Percentiles rank a stretch among this genome's conserved stretches.
Conservation (phyloP, 1,140 invertebrate genomes). For the Armadillidium nasatum region DNA sequence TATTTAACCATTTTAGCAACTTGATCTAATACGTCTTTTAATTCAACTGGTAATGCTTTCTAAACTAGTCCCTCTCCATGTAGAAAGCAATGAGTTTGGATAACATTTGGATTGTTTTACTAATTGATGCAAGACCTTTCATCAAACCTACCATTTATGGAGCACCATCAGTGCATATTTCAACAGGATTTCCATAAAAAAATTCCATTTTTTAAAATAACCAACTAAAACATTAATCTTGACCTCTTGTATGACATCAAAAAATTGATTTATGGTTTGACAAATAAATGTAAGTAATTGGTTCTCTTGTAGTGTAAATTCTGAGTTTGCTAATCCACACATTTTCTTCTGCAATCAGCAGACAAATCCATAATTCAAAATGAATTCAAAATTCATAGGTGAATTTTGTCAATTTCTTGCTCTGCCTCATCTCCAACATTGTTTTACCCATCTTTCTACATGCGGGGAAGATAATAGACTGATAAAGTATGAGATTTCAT, state of each 20-base stretch:
- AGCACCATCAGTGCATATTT: too few relatives aligned
- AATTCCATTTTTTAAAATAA: too few relatives aligned
- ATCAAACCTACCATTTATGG: too few relatives aligned
- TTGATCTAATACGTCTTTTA: constrained; percentile 23
- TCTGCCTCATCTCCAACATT: constrained; percentile 24
- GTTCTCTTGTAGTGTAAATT: not conserved
- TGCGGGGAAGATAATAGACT: constrained; percentile 19
- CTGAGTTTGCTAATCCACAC: constrained; percentile 12
- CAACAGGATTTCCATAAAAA: too few relatives aligned
- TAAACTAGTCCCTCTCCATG: constrained; percentile 25
- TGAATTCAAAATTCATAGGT: constrained; percentile 11
- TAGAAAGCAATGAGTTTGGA: constrained; percentile 24
- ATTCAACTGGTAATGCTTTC: constrained; percentile 17
- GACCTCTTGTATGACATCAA: too few relatives aligned
- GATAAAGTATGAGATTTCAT: constrained; percentile 27
- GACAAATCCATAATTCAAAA: constrained; percentile 28
- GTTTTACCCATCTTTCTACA: constrained; percentile 29
- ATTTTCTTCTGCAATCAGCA: constrained; percentile 24
- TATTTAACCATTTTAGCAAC: constrained; percentile 23
- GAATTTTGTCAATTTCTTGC: constrained; percentile 2
- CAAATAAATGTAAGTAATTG: too few relatives aligned
- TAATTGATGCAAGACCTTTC: not conserved
- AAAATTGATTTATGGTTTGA: too few relatives aligned
- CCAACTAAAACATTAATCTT: too few relatives aligned
- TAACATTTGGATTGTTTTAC: not conserved